Base-by-base conservation (phyloP, 2,888 invertebrate species). In the Nymphalis urticae region DNA sequence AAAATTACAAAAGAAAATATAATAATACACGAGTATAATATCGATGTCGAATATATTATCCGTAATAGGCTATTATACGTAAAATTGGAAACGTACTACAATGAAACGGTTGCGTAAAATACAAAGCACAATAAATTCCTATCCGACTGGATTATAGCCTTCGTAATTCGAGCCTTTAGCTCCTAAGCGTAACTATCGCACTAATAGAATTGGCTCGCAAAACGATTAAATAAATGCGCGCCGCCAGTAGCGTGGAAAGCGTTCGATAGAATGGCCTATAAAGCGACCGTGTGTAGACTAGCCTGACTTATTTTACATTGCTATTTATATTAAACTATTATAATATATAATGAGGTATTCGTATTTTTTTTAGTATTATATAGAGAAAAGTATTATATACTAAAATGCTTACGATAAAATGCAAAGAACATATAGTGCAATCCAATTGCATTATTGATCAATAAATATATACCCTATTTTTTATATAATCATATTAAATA, bases 181-280 rank as follows among this genome's bases (percentile, higher is more conserved):
- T 60, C 59, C 58, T 56, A 51, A 66, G 65, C 69, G 64, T 63
- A 62, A 66, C 69, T 71, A 66, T 72, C 66, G 71, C 61, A 64
- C 70, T 72, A 72, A 72, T 72, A 69, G 71, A 72, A 72, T 72
- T 72, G 69, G 66, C 64, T 67, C 64, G 61, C 66, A 66, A 66
- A 69, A 62, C 65, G 62, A 69, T 69, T 61, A 62, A 69, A 66
- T 66, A 69, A 69, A 69, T 69, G 64, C 62, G 27, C 59, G 10
- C 42, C 48, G 24, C 32, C 24, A 67, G 62, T 67, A 56, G 61
- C 67, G 19, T 36, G 62, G 54, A 67, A 67, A 62, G 54, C 48
- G 36, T 58, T 58, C 58, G 36, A 58, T 58, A 13, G 58, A 42
- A 58, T 58, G 42, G 54, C 56, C 56, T 56, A 56, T 64, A 48